phyloP scores from a whole-genome alignment of 2,113 vertebrate species.

The Nycticryphes semicollaris region DNA sequence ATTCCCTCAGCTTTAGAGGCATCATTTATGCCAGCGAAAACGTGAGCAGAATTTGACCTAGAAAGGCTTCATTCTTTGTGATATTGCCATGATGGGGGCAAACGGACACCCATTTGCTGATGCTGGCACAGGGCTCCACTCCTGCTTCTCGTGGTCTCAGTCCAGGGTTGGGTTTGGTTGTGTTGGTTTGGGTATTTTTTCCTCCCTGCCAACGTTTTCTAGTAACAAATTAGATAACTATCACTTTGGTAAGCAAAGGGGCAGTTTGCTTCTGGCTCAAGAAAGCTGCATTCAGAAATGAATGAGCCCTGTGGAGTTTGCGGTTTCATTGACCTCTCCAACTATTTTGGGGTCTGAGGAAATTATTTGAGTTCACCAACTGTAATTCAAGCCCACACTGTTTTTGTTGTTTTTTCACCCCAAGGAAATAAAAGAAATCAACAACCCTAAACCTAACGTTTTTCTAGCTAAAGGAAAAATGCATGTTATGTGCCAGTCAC shows the following conservation, averaged over 20 bases:
- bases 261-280: not conserved
- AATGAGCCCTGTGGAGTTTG: conserved; percentile 2
- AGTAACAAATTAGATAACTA: conserved; percentile 35
- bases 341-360: conserved; percentile 16
- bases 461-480: conserved; percentile 20
- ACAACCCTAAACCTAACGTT: not conserved
- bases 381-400: conserved; percentile 6
- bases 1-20: conserved; percentile 9
- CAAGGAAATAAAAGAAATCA: not conserved
- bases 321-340: conserved; percentile 17
- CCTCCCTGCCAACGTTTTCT: not conserved
- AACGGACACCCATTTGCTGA: not conserved
- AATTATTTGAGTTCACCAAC: conserved; percentile 29
- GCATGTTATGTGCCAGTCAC: not conserved
- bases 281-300: not conserved
- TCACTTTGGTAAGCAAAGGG: not conserved
- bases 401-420: not conserved
- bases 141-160: not conserved
- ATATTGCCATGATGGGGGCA: accelerated
- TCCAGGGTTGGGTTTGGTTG: not conserved
- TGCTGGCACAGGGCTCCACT: not conserved
- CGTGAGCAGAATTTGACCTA: not conserved
- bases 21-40: not conserved
- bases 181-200: not conserved
- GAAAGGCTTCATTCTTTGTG: not conserved